Evolutionary conservation across 1,140 invertebrate species (phyloP).

Genomic region (Drosophila melanogaster): Release_6_plus_ISO1_MT NT_037436.4:14520501-14521000

Average conservation of each 20-base stretch:
- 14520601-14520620: constrained; percentile 80
- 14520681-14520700: constrained; percentile 3
- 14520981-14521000: neutral
- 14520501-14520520: constrained; percentile 87
- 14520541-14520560: constrained; percentile 84
- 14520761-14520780: neutral
- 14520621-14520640: constrained; percentile 79
- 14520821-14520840: no score
- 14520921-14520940: no score
- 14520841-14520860: no score
- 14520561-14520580: constrained; percentile 72
- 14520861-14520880: no score
- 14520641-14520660: constrained; percentile 79
- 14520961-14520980: no score
- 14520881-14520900: no score
- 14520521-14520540: constrained; percentile 85
- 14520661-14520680: constrained; percentile 63
- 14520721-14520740: constrained; percentile 14
- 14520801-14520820: no score
- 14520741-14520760: neutral
- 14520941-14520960: no score
- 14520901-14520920: no score
- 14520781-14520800: neutral
- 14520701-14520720: constrained; percentile 1
- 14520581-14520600: constrained; percentile 76